Conservation (phyloP, 2,797 vertebrate species). For the Onychomys leucogaster region DNA sequence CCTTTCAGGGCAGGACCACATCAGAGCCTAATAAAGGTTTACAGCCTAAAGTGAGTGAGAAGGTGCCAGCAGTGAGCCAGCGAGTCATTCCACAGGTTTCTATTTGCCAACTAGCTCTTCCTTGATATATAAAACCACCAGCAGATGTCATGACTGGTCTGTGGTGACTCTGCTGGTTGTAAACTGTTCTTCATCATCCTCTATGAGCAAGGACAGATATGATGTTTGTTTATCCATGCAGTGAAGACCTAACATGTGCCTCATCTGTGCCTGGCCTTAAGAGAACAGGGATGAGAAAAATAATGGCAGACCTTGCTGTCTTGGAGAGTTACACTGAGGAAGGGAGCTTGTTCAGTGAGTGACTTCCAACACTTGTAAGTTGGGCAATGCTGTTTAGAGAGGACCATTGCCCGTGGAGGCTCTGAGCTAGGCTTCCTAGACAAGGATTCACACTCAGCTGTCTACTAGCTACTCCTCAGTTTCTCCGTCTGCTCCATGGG, state of each 20-base stretch:
- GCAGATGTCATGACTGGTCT: constrained; percentile 66
- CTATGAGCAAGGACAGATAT: neutral
- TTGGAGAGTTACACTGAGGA: neutral
- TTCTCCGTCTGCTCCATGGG: neutral
- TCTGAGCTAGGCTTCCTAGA: neutral
- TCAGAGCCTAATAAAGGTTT: neutral
- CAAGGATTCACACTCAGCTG: too few relatives aligned
- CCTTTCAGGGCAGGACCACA: neutral
- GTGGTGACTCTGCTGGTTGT: neutral
- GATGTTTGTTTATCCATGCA: neutral
- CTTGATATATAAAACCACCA: constrained; percentile 33
- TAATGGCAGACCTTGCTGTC: neutral
- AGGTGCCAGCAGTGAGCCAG: neutral
- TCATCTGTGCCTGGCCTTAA: neutral
- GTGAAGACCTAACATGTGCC: neutral
- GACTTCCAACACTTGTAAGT: neutral
- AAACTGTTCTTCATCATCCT: neutral
- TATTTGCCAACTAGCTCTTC: neutral
- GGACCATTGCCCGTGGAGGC: too few relatives aligned
- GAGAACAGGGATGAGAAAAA: neutral
- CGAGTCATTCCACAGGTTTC: neutral
- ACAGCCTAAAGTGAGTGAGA: neutral
- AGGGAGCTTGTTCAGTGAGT: neutral
- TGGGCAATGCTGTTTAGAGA: neutral
- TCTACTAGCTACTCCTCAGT: neutral